Percentiles rank a stretch among this genome's conserved stretches.
Conservation (phyloP, 2,113 vertebrate genomes). For the Atrichornis clamosus region DNA sequence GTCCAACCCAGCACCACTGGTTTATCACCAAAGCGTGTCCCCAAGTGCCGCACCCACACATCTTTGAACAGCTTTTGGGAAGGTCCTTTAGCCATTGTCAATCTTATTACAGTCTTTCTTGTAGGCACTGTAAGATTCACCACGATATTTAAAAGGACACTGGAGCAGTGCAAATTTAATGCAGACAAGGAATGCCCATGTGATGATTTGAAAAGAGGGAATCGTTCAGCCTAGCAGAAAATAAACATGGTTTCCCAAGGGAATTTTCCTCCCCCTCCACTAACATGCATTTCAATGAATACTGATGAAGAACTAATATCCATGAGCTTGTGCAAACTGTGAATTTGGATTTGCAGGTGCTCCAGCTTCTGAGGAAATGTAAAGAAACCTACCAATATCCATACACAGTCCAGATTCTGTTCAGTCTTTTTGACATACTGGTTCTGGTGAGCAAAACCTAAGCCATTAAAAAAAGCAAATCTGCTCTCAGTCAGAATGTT, state of each 20-base stretch:
- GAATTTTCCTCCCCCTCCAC: accelerated
- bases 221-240: not conserved
- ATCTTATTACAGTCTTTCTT: not conserved
- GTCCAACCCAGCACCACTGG: not conserved
- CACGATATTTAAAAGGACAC: not conserved
- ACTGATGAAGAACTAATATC: not conserved
- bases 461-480: not conserved
- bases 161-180: not conserved
- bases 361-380: not conserved
- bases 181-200: not conserved
- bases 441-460: not conserved
- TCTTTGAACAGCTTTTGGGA: not conserved
- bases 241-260: not conserved
- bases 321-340: not conserved
- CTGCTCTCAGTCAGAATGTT: not conserved
- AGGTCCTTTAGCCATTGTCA: not conserved
- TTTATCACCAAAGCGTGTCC: not conserved
- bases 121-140: not conserved
- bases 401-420: not conserved
- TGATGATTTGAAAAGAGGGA: not conserved
- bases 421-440: not conserved
- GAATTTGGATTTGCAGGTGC: not conserved
- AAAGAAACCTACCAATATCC: not conserved
- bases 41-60: not conserved
- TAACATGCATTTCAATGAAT: not conserved